Percentiles rank a stretch among this genome's conserved stretches.
These are phyloP conservation scores for Alauda arvensis DNA, from an alignment of 2,797 vertebrate genomes.

Conservation along the genomic window DNA sequence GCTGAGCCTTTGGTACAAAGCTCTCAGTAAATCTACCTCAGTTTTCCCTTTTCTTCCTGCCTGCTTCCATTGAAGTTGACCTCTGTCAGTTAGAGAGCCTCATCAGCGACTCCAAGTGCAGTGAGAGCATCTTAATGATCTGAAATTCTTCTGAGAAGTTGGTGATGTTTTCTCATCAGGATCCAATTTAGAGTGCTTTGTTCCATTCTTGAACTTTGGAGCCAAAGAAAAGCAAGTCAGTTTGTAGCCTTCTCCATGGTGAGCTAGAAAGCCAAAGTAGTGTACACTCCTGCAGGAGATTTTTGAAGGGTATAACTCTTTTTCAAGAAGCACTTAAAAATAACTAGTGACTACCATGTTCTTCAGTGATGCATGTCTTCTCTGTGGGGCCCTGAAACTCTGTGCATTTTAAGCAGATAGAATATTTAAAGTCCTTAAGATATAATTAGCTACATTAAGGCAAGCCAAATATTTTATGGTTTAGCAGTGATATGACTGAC, in stretches of 20 bases:
- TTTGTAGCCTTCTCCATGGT: constrained; percentile 68
- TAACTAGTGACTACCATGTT: constrained; percentile 53
- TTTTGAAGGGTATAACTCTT: constrained; percentile 62
- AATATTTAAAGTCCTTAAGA: constrained; percentile 41
- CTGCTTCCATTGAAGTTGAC: constrained; percentile 78
- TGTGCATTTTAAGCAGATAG: constrained; percentile 41
- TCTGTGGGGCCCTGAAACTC: not conserved
- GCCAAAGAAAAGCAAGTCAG: constrained; percentile 76
- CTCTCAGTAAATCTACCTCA: constrained; percentile 76
- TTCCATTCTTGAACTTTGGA: constrained; percentile 86
- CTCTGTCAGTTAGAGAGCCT: constrained; percentile 81
- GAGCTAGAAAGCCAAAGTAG: constrained; percentile 69
- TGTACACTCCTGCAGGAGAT: constrained; percentile 65
- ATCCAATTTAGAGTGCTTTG: constrained; percentile 91
- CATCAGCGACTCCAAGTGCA: constrained; percentile 79
- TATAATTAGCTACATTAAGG: constrained; percentile 55
- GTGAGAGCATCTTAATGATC: constrained; percentile 83
- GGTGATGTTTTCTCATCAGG: constrained; percentile 91
- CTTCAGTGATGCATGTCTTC: constrained; percentile 10
- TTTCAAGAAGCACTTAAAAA: constrained; percentile 70
- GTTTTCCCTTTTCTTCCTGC: constrained; percentile 76
- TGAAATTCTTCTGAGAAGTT: constrained; percentile 86
- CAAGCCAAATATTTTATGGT: constrained; percentile 60
- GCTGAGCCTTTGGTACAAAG: constrained; percentile 70
- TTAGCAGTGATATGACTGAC: constrained; percentile 35